Conservation (phyloP, 2,888 invertebrate species). For the Nomada flava region DNA sequence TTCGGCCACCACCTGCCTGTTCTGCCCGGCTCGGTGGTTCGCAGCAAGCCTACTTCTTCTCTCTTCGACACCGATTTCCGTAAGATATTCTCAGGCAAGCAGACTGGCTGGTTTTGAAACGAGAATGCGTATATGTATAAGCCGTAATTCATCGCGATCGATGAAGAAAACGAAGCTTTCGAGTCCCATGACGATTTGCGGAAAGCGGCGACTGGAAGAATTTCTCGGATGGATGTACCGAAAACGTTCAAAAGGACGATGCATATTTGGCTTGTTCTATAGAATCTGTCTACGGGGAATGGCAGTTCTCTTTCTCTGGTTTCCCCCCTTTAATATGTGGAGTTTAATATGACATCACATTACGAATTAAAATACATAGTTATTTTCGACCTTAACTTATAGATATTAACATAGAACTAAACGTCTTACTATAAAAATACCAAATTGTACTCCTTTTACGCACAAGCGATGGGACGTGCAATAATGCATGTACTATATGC, state of each 20-base stretch:
- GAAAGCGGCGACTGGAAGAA: constrained; percentile 8
- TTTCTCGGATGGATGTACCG: not conserved
- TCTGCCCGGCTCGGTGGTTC: constrained; percentile 15
- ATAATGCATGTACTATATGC: no score
- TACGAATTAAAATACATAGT: no score
- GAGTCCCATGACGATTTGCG: constrained; percentile 15
- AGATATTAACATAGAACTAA: no score
- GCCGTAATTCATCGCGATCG: constrained; percentile 28
- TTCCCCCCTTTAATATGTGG: no score
- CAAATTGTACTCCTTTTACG: no score
- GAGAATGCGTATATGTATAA: constrained; percentile 15
- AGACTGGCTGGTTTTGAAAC: constrained; percentile 30
- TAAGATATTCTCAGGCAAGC: constrained; percentile 9
- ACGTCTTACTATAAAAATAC: no score
- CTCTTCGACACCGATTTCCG: constrained; percentile 13
- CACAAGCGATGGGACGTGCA: no score
- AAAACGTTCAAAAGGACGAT: constrained; percentile 3
- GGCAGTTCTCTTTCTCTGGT: no score
- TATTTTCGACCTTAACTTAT: no score
- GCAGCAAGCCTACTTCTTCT: constrained; percentile 48
- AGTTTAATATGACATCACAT: no score
- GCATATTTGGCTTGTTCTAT: not conserved
- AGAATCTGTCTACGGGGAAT: no score
- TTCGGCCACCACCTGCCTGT: constrained; percentile 62
- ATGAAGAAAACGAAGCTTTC: constrained; percentile 39